phyloP scores from a whole-genome alignment of 2,888 invertebrate species.

The Melieria crassipennis region DNA sequence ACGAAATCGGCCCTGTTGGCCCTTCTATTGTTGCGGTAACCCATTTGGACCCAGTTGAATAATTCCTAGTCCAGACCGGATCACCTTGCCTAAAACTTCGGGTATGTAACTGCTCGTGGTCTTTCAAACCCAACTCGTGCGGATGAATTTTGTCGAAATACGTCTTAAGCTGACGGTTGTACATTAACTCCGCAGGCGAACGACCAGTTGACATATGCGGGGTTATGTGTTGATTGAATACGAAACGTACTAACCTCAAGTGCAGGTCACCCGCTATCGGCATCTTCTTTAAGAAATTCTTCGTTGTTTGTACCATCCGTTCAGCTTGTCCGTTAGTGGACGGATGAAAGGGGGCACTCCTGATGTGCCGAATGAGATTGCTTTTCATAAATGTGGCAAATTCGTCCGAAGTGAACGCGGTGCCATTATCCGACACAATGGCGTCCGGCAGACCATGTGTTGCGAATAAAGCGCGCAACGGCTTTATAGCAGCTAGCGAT shows the following conservation, averaged over 20 bases:
- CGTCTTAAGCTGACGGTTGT: constrained; percentile 26
- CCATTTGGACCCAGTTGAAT: no score
- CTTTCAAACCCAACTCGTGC: background rate
- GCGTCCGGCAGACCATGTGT: constrained; percentile 34
- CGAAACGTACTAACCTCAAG: constrained; percentile 21
- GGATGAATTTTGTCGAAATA: constrained; percentile 35
- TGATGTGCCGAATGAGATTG: constrained; percentile 23
- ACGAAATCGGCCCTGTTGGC: no score
- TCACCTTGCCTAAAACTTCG: no score
- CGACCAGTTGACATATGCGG: constrained; percentile 27
- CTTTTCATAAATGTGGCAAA: constrained; percentile 28
- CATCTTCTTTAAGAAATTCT: constrained; percentile 31
- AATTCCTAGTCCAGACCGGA: no score
- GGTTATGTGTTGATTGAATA: constrained; percentile 33
- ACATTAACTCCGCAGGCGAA: constrained; percentile 20
- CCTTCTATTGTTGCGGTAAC: no score
- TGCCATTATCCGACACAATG: constrained; percentile 35
- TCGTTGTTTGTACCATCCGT: constrained; percentile 30
- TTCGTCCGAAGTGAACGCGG: constrained; percentile 37
- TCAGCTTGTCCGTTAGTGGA: constrained; percentile 25
- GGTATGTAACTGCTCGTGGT: no score
- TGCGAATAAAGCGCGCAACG: constrained; percentile 15
- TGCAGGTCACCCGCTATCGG: constrained; percentile 8
- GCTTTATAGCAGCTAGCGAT: constrained; percentile 9
- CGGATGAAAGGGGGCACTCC: constrained; percentile 24